These are phyloP conservation scores for Amiota communis DNA, from an alignment of 2,888 invertebrate genomes.

Conservation along the genomic window DNA sequence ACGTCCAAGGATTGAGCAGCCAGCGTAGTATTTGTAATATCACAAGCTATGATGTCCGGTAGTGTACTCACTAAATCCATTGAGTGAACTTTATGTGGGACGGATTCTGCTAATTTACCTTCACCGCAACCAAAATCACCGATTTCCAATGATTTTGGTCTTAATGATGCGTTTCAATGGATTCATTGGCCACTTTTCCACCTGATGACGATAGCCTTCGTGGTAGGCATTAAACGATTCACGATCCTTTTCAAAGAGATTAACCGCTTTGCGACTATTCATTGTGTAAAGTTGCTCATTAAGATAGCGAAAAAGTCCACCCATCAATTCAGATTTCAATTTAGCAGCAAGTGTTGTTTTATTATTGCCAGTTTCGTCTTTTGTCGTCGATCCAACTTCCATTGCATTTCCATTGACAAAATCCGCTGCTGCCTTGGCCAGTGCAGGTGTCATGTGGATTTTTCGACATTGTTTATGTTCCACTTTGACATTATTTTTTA, in stretches of 20 bases:
- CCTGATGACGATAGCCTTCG: constrained; percentile 90
- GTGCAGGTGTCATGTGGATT: constrained; percentile 48
- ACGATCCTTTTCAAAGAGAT: constrained; percentile 84
- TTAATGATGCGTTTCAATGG: constrained; percentile 89
- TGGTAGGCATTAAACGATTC: constrained; percentile 91
- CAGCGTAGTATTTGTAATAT: constrained; percentile 90
- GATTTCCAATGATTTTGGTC: constrained; percentile 79
- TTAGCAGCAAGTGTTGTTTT: constrained; percentile 55
- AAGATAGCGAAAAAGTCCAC: constrained; percentile 82
- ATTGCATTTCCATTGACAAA: constrained; percentile 19
- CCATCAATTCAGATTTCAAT: constrained; percentile 67
- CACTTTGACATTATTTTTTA: constrained; percentile 44
- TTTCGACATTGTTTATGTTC: constrained; percentile 40
- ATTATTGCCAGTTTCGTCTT: not conserved
- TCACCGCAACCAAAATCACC: constrained; percentile 99
- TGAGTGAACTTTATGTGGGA: constrained; percentile 86
- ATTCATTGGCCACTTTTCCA: constrained; percentile 93
- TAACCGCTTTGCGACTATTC: constrained; percentile 82
- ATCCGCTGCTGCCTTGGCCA: constrained; percentile 50
- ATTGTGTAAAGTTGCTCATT: constrained; percentile 94
- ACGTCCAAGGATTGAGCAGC: constrained; percentile 82
- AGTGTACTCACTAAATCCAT: constrained; percentile 91
- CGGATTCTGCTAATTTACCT: constrained; percentile 83
- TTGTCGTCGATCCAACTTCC: not conserved
- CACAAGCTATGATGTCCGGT: constrained; percentile 86